A percentile compares a stretch with the other conserved stretches of the same genome.
Evolutionary conservation across 2,797 vertebrate genomes (phyloP).

Genomic region (Pangasius macronema): DNA sequence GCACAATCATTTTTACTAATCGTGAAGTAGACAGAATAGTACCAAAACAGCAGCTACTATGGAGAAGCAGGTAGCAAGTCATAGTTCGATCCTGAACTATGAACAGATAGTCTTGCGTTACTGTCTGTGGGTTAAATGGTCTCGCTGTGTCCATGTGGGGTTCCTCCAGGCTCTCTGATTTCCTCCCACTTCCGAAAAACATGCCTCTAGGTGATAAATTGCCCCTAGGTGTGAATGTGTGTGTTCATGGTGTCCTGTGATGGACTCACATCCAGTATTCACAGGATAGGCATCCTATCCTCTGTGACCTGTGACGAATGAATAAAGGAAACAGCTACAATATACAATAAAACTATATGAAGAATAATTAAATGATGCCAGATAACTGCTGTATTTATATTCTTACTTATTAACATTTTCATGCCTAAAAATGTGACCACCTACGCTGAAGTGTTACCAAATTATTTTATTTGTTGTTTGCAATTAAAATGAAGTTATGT

Average conservation of each 20-base stretch:
- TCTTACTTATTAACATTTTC: neutral
- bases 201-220: slow-evolving; percentile 6
- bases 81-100: neutral
- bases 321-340: neutral
- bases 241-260: neutral
- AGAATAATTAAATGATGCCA: neutral
- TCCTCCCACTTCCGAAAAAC: slow-evolving; percentile 2
- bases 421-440: neutral
- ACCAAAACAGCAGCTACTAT: neutral
- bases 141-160: neutral
- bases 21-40: neutral
- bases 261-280: neutral
- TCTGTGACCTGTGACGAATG: neutral
- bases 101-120: too few species aligned
- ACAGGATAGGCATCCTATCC: neutral
- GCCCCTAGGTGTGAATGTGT: neutral
- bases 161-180: neutral
- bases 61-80: neutral
- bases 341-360: neutral
- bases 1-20: neutral
- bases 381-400: neutral
- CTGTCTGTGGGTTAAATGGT: neutral
- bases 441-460: neutral
- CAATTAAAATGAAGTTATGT: neutral
- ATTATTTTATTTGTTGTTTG: neutral